These are phyloP conservation scores for Zaprionus lineosus DNA, from an alignment of 2,888 invertebrate species.

Conservation along the genomic window DNA sequence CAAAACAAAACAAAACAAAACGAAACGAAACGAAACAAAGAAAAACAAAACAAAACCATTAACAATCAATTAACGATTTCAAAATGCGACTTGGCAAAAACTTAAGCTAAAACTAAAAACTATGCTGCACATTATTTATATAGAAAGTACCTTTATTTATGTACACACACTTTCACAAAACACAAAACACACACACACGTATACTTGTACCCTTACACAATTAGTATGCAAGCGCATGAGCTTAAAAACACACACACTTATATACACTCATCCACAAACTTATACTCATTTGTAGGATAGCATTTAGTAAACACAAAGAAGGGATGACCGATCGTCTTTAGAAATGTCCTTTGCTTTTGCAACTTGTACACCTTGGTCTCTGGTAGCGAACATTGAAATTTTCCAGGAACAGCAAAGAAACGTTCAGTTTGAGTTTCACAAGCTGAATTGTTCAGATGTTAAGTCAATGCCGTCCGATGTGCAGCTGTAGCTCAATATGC, in stretches of 20 bases:
- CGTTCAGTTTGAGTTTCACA: constrained; percentile 44
- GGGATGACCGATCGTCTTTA: too few relatives aligned
- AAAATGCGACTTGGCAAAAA: constrained; percentile 50
- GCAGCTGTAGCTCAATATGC: too few relatives aligned
- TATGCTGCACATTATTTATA: constrained; percentile 72
- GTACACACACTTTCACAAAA: constrained; percentile 43
- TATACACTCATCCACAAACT: constrained; percentile 23
- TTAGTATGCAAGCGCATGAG: constrained; percentile 46
- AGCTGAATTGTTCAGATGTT: too few relatives aligned
- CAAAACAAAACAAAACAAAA: too few relatives aligned
- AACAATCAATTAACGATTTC: constrained; percentile 72
- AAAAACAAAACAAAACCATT: constrained; percentile 1
- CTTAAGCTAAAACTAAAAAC: constrained; percentile 32
- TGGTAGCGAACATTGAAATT: too few relatives aligned
- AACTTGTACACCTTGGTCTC: too few relatives aligned
- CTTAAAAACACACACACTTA: constrained; percentile 53
- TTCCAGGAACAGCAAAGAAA: constrained; percentile 34
- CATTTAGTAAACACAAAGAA: constrained; percentile 52
- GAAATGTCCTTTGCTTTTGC: constrained; percentile 41
- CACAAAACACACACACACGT: constrained; percentile 35
- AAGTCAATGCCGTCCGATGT: too few relatives aligned
- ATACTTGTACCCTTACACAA: constrained; percentile 24
- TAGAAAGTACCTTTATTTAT: constrained; percentile 74
- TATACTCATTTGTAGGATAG: constrained; percentile 54
- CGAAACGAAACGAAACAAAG: constrained; percentile 49